Evolutionary conservation across 2,888 invertebrate species (phyloP).

Genomic region (Phalangium opilio): DNA sequence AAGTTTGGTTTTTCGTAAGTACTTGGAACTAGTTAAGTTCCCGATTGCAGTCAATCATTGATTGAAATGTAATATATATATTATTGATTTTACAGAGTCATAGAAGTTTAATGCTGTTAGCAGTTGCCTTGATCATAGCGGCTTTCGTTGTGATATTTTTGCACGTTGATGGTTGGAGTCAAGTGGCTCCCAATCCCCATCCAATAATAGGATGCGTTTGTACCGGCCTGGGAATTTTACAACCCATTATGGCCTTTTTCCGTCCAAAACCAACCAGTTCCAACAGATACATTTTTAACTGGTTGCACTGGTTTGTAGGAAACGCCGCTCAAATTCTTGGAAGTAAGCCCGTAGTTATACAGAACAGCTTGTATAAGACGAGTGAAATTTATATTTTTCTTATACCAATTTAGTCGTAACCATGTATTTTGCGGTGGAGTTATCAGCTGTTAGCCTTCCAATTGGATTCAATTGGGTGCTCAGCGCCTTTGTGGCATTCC

Average conservation of each 20-base stretch:
- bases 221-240: conserved; percentile 46
- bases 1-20: conserved; percentile 83
- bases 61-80: too few relatives aligned
- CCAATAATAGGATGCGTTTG: conserved; percentile 66
- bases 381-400: conserved; percentile 2
- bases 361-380: neutral
- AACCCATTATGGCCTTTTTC: conserved; percentile 73
- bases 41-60: too few relatives aligned
- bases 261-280: conserved; percentile 69
- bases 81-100: conserved; percentile 64
- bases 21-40: too few relatives aligned
- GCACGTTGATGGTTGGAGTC: conserved; percentile 41
- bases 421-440: conserved; percentile 76
- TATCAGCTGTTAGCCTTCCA: conserved; percentile 71
- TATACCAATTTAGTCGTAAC: conserved; percentile 56
- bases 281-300: conserved; percentile 68
- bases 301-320: conserved; percentile 77
- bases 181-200: conserved; percentile 46
- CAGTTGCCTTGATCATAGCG: conserved; percentile 59
- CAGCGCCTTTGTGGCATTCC: conserved; percentile 74
- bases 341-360: conserved; percentile 43
- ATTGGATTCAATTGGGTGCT: conserved; percentile 75
- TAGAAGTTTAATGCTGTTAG: conserved; percentile 63
- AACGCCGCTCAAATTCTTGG: conserved; percentile 73
- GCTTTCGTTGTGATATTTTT: conserved; percentile 69